phyloP scores from a whole-genome alignment of 1,140 invertebrate genomes.

The Anastrepha ludens region DNA sequence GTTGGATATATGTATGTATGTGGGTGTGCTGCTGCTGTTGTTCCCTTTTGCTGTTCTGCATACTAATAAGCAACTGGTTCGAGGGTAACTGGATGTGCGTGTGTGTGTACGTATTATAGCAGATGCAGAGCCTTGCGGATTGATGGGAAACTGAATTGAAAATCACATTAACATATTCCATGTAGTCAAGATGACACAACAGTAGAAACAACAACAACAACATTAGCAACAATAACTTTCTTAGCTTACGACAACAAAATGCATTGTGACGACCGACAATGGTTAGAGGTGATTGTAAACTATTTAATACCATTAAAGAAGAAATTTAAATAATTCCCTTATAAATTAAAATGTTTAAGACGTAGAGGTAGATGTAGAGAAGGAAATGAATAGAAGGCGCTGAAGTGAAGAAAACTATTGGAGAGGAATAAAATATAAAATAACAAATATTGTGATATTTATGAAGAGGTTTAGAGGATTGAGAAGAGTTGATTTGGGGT shows the following conservation, averaged over 20 bases:
- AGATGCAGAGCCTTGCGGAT: background rate
- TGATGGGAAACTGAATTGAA: background rate
- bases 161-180: conserved; percentile 16
- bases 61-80: background rate
- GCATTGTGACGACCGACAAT: background rate
- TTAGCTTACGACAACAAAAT: background rate
- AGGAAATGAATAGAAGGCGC: background rate
- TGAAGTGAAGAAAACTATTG: too few relatives aligned
- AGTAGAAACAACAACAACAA: too few relatives aligned
- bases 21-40: background rate
- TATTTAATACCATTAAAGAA: background rate
- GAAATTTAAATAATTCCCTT: background rate
- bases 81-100: background rate
- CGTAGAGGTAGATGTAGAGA: background rate
- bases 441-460: too few relatives aligned
- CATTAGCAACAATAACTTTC: too few relatives aligned
- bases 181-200: background rate
- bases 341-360: background rate
- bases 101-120: background rate
- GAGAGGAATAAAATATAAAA: too few relatives aligned
- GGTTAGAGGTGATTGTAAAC: background rate
- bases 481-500: too few relatives aligned
- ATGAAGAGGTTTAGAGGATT: too few relatives aligned
- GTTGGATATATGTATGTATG: background rate
- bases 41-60: background rate